phyloP scores from a whole-genome alignment of 2,888 invertebrate genomes.

The Nomada flava region DNA sequence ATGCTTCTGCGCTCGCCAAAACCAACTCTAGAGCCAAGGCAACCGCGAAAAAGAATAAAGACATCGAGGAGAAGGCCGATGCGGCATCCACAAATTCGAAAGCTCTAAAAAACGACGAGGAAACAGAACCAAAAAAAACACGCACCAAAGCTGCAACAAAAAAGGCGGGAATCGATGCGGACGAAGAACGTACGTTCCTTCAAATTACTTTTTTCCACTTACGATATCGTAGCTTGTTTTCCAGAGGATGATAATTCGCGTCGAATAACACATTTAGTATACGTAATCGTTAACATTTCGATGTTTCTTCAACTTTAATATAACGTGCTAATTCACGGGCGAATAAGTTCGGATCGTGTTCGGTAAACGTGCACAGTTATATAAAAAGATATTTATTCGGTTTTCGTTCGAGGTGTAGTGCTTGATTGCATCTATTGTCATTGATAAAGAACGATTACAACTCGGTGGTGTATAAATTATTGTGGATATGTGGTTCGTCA shows the following conservation, averaged over 20 bases:
- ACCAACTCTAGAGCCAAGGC: constrained; percentile 39
- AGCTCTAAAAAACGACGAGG: not conserved
- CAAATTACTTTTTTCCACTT: not conserved
- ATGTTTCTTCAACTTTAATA: not conserved
- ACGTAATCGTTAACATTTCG: not conserved
- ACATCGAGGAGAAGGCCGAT: constrained; percentile 13
- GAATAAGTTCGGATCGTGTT: not conserved
- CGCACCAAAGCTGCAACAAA: constrained; percentile 53
- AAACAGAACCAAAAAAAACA: constrained; percentile 33
- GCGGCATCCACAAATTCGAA: constrained; percentile 4
- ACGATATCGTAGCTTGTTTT: not conserved
- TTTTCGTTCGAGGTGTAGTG: not conserved
- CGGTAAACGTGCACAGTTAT: not conserved
- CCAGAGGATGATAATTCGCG: not conserved
- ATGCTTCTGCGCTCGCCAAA: constrained; percentile 22
- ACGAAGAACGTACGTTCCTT: constrained; percentile 41
- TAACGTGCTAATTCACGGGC: not conserved
- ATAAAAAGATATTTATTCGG: not conserved
- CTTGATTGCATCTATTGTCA: not conserved
- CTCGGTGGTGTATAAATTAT: not conserved
- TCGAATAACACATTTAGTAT: not conserved
- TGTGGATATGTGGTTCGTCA: not conserved
- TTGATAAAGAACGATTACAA: not conserved
- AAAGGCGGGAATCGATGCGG: constrained; percentile 60
- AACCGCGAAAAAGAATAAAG: constrained; percentile 35